Base-by-base conservation (phyloP, 92 coral and sea anemone species). In the Phenganax stokvisi region DNA sequence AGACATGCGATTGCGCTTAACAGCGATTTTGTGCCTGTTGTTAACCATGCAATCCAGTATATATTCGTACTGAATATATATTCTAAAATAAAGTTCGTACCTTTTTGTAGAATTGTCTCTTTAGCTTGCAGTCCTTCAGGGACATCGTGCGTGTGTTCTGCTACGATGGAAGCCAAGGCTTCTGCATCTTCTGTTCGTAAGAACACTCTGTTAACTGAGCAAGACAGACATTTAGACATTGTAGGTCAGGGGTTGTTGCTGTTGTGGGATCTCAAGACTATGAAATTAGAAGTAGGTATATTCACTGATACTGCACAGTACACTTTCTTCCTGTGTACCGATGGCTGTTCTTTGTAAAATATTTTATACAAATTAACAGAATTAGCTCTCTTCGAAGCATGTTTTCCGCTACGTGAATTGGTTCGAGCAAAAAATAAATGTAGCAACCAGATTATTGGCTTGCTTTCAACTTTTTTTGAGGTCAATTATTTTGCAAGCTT, bases 101-200 rank as follows among this genome's bases (percentile, higher is more conserved):
- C 51, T 69, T 69, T 30, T 69, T 69, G 12, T 81, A 94, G 98
- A 73, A 76, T 94, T 59, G 98, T 94, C 16, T 94, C 98, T 51
- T 78, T 94, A 84, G 89, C 97, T 10, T 92, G 97, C 74, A 92
- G 98, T 74, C 98, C 98, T 10, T 87, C 92, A 8, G 97, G 98
- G 15, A 84, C 76, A 12, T 89, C 91, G 16, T 94, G 92, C 58
- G 98, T 94, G 15, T 92, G 98, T 83, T 92, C 98, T 72, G 96
- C 97, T 15, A 91, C 97, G 31, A 86, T 92, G 9, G 84, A 77
- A 37, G 87, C 74, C 60, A 90, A 87, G 75, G 17, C 86, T 16
- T 52, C 79, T 10, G 67, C 77, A 88, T 74, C 90, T 57, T 83
- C 80, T 53, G 67, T 86, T 54, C 66, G 84, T 56, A 72, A 73